Percentiles rank a stretch among this genome's conserved stretches.
These are phyloP conservation scores for Helicolenus hilgendorfi DNA, from an alignment of 2,797 vertebrate genomes.

Conservation along the genomic window DNA sequence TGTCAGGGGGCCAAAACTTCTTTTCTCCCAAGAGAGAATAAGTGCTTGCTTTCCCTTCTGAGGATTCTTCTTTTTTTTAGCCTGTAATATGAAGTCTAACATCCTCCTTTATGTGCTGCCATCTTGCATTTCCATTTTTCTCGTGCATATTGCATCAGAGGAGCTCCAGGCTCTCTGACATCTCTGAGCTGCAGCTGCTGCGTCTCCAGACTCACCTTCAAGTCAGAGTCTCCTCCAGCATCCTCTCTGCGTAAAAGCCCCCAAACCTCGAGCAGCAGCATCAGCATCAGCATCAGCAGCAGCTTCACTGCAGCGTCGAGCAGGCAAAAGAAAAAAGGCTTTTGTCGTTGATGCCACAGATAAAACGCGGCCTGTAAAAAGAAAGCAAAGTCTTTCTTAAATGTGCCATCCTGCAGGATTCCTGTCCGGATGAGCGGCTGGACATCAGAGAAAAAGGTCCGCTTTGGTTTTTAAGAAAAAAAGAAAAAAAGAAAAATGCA, in stretches of 20 bases:
- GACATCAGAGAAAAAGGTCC: slow-evolving; percentile 23
- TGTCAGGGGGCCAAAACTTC: slow-evolving; percentile 9
- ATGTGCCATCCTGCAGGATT: slow-evolving; percentile 23
- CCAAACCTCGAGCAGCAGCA: not conserved
- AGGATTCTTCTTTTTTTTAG: not conserved
- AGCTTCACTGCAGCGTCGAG: not conserved
- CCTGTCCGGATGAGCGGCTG: slow-evolving; percentile 27
- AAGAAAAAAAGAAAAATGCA: slow-evolving; percentile 16
- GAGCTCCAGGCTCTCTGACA: not conserved
- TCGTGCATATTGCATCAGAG: slow-evolving; percentile 19
- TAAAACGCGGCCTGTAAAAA: slow-evolving; percentile 35
- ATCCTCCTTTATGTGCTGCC: slow-evolving; percentile 43
- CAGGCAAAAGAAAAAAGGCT: not conserved
- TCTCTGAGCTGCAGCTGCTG: not conserved
- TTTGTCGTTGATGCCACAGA: slow-evolving; percentile 17
- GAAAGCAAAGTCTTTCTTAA: not conserved
- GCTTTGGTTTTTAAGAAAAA: slow-evolving; percentile 41
- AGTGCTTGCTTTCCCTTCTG: not conserved
- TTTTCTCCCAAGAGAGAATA: not conserved
- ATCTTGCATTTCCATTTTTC: slow-evolving; percentile 41
- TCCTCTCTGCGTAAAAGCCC: not conserved
- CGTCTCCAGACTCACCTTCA: slow-evolving; percentile 57
- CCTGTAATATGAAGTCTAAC: not conserved
- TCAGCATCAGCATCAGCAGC: not conserved
- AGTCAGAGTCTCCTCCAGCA: slow-evolving; percentile 13